Percentiles rank a stretch among this genome's conserved stretches.
phyloP scores from a whole-genome alignment of 1,140 invertebrate genomes.

The Cyphomyrmex costatus region DNA sequence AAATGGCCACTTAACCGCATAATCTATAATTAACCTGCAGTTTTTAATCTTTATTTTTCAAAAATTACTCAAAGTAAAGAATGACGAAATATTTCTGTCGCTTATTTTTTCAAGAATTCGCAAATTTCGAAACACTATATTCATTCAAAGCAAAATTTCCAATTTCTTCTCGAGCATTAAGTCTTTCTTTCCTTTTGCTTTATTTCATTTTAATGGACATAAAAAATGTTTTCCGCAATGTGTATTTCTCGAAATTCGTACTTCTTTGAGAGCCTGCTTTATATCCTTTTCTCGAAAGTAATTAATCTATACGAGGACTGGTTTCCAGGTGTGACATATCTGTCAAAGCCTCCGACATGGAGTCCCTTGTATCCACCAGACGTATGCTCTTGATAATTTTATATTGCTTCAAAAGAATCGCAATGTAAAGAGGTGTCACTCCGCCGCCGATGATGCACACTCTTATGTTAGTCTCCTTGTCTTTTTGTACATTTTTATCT shows the following conservation, averaged over 20 bases:
- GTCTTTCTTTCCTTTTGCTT: not conserved
- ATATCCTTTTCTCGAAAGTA: slow-evolving; percentile 76
- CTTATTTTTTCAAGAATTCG: too few species aligned
- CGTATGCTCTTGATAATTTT: slow-evolving; percentile 77
- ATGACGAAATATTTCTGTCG: too few species aligned
- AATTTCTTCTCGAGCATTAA: not conserved
- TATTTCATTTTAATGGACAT: not conserved
- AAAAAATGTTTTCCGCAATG: not conserved
- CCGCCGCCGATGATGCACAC: slow-evolving; percentile 82
- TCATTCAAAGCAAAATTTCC: not conserved
- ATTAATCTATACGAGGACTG: slow-evolving; percentile 75
- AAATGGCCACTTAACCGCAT: too few species aligned
- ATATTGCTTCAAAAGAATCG: slow-evolving; percentile 82
- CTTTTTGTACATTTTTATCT: not conserved
- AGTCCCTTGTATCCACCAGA: slow-evolving; percentile 78
- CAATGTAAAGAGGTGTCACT: slow-evolving; percentile 73
- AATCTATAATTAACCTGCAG: too few species aligned
- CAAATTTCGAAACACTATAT: too few species aligned
- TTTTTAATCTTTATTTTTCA: too few species aligned
- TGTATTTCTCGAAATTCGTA: slow-evolving; percentile 60
- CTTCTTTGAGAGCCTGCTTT: slow-evolving; percentile 72
- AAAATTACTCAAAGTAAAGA: too few species aligned
- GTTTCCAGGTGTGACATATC: slow-evolving; percentile 80
- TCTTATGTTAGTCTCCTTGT: slow-evolving; percentile 60
- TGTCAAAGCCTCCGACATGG: slow-evolving; percentile 59